These are phyloP conservation scores for Parnassius orleans DNA, from an alignment of 2,888 invertebrate genomes.

Conservation along the genomic window DNA sequence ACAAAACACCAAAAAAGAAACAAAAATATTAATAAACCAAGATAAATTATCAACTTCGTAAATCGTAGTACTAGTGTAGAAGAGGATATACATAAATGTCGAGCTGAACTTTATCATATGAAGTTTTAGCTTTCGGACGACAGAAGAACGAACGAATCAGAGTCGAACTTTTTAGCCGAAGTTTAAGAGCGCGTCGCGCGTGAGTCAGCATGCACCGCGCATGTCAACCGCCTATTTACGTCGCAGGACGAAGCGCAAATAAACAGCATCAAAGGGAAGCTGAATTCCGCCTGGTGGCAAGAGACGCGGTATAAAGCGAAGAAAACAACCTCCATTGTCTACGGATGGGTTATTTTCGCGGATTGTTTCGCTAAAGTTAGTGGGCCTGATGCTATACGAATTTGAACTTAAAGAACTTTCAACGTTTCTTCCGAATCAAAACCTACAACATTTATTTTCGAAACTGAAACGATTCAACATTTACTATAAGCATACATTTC, in stretches of 20 bases:
- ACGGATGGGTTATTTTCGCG: conserved; percentile 75
- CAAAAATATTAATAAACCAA: too few species aligned
- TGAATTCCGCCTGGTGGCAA: conserved; percentile 63
- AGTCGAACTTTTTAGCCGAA: conserved; percentile 49
- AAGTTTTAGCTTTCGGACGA: not conserved
- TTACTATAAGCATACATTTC: too few species aligned
- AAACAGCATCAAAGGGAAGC: conserved; percentile 78
- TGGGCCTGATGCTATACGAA: conserved; percentile 30
- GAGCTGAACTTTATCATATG: not conserved
- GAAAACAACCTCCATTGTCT: conserved; percentile 77
- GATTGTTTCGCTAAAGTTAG: conserved; percentile 53
- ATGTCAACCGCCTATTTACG: conserved; percentile 80
- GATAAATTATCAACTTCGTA: too few species aligned
- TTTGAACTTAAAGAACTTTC: not conserved
- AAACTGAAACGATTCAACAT: too few species aligned
- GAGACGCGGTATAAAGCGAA: conserved; percentile 55
- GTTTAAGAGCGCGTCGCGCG: conserved; percentile 52
- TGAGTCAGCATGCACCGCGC: conserved; percentile 71
- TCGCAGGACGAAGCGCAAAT: conserved; percentile 77
- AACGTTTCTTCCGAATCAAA: too few species aligned
- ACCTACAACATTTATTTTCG: too few species aligned
- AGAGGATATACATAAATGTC: not conserved
- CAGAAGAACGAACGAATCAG: conserved; percentile 43
- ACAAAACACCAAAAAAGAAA: too few species aligned
- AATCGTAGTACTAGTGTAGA: too few species aligned